Evolutionary conservation across 2,797 vertebrate species (phyloP).

Genomic region (Carcharodon carcharias): DNA sequence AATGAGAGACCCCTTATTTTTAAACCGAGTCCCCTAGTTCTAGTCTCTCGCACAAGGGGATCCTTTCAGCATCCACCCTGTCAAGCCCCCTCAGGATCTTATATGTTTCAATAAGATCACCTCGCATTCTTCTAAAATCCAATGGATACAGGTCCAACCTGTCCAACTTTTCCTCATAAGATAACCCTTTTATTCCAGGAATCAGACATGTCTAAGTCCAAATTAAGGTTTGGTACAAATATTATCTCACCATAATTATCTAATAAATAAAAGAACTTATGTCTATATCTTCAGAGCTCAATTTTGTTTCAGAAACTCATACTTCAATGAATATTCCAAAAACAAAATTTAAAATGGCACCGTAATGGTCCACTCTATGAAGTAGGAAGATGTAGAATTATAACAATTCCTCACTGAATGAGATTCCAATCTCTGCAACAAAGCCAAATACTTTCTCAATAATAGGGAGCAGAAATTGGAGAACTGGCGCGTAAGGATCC

Average conservation of each 20-base stretch:
- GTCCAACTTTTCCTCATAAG: too few relatives aligned
- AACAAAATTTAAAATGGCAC: background rate
- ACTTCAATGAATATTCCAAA: background rate
- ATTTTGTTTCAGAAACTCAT: background rate
- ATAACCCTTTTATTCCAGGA: too few relatives aligned
- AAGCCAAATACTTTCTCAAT: background rate
- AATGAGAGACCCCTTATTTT: too few relatives aligned
- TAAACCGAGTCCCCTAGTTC: too few relatives aligned
- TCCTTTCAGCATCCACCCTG: too few relatives aligned
- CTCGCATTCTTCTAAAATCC: too few relatives aligned
- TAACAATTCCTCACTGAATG: background rate
- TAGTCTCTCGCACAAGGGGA: too few relatives aligned
- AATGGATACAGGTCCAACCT: too few relatives aligned
- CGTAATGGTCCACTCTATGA: background rate
- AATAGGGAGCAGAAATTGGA: background rate
- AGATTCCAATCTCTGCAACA: background rate
- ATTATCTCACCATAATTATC: background rate
- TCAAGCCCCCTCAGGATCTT: too few relatives aligned
- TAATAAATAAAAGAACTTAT: background rate
- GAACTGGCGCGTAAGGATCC: background rate
- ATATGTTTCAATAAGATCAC: too few relatives aligned
- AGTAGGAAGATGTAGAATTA: background rate
- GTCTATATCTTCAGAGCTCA: background rate
- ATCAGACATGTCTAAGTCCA: too few relatives aligned
- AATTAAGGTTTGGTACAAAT: too few relatives aligned